These are phyloP conservation scores for Drosophila atroscutellata DNA, from an alignment of 2,888 invertebrate species.

Conservation along the genomic window DNA sequence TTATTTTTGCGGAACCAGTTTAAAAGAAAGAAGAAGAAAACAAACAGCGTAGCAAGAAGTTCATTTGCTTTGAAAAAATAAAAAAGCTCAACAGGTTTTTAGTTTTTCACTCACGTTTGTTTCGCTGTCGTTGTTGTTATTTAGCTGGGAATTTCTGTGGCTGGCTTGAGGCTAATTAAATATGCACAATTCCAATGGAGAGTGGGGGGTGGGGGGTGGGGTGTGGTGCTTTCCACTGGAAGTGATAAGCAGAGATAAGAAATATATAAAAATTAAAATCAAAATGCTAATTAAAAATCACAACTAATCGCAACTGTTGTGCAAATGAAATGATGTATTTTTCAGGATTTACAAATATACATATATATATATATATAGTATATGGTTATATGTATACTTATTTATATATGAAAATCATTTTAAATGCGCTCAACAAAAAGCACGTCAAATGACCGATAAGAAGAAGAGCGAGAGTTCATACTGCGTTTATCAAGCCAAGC, in stretches of 20 bases:
- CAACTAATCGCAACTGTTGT: neutral
- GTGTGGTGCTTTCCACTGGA: neutral
- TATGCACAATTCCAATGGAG: slow-evolving; percentile 16
- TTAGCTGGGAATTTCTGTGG: too few relatives aligned
- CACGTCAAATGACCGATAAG: slow-evolving; percentile 17
- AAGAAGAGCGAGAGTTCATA: neutral
- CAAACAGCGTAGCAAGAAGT: slow-evolving; percentile 33
- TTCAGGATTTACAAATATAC: too few relatives aligned
- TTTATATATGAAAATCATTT: neutral
- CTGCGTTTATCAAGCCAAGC: slow-evolving; percentile 20
- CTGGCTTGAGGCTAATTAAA: slow-evolving; percentile 31
- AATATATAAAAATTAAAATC: neutral
- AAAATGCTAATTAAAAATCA: neutral
- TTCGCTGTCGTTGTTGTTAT: slow-evolving; percentile 17
- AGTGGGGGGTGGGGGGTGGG: neutral
- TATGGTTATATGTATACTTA: neutral
- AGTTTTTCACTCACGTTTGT: slow-evolving; percentile 14
- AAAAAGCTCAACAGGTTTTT: slow-evolving; percentile 70
- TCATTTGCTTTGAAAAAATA: slow-evolving; percentile 45
- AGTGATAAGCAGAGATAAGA: neutral
- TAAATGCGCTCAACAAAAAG: neutral
- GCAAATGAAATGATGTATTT: neutral
- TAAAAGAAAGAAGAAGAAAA: slow-evolving; percentile 38
- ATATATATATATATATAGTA: too few relatives aligned
- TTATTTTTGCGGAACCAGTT: slow-evolving; percentile 65